Conservation (phyloP, 2,113 vertebrate genomes). For the Albula goreensis region DNA sequence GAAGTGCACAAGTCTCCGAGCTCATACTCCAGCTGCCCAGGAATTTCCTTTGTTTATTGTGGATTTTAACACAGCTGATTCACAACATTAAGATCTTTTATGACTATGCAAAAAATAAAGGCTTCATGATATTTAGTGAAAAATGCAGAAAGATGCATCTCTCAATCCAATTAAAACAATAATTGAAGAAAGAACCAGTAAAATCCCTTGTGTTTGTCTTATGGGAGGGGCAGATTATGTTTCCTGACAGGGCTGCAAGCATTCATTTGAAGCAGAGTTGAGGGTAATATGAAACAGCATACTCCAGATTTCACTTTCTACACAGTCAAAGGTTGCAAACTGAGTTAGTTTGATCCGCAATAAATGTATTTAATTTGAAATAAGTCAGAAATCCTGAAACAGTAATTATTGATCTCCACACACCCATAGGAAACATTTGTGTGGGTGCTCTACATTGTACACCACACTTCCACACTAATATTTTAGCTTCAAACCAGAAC, state of each 20-base stretch:
- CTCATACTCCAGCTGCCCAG: conserved; percentile 40
- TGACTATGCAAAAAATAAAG: neutral
- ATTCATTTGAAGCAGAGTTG: conserved; percentile 27
- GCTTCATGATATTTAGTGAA: neutral
- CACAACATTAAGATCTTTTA: neutral
- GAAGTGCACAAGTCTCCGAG: conserved; percentile 46
- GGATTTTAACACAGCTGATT: conserved; percentile 15
- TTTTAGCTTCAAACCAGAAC: neutral
- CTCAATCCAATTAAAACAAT: neutral
- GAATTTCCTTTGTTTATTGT: conserved; percentile 54
- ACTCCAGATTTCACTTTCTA: conserved; percentile 3
- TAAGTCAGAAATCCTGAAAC: conserved; percentile 10
- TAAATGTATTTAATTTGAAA: too few relatives aligned
- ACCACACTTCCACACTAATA: neutral
- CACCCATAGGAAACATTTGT: neutral
- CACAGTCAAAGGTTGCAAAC: conserved; percentile 5
- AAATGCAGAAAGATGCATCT: neutral
- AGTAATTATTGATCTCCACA: neutral
- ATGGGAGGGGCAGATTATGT: neutral
- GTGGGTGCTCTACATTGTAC: neutral
- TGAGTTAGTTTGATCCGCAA: neutral
- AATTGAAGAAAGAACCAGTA: neutral
- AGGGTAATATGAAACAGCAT: conserved; percentile 30
- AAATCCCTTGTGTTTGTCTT: conserved; percentile 7
- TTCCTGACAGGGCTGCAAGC: neutral